Percentiles rank a stretch among this genome's conserved stretches.
phyloP scores from a whole-genome alignment of 2,888 invertebrate species.

The Arrhopalites spinosus region DNA sequence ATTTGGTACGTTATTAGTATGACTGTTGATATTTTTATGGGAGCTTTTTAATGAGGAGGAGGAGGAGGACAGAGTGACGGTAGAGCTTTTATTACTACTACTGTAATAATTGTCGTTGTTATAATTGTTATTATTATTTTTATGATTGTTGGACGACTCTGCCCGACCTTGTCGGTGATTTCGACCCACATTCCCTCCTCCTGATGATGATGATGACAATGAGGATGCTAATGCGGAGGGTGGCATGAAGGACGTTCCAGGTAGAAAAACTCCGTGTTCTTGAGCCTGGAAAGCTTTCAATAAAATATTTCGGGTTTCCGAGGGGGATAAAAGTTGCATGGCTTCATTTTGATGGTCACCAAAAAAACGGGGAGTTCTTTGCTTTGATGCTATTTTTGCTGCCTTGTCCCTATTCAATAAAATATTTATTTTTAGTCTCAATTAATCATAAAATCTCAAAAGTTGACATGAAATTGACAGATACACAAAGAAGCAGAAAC shows the following conservation, averaged over 20 bases:
- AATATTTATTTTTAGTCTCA: neutral
- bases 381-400: conserved; percentile 49
- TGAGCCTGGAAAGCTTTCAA: conserved; percentile 37
- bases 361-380: conserved; percentile 48
- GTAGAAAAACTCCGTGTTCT: conserved; percentile 18
- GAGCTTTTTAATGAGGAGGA: neutral
- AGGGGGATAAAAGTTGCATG: conserved; percentile 41
- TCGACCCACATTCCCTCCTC: neutral
- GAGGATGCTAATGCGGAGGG: neutral
- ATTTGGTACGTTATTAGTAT: neutral
- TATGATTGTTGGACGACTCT: neutral
- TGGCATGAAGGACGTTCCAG: conserved; percentile 10
- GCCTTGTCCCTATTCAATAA: conserved; percentile 47
- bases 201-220: neutral
- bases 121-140: neutral
- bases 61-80: neutral
- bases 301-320: conserved; percentile 42
- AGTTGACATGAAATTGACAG: no score
- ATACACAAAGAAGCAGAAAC: no score
- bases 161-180: conserved; percentile 30
- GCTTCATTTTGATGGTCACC: conserved; percentile 30
- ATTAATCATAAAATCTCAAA: no score
- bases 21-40: conserved; percentile 13
- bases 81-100: neutral
- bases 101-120: conserved; percentile 5